A percentile compares a stretch with the other conserved stretches of the same genome.
Conservation (phyloP, 2,888 invertebrate genomes). For the Lamproptera curius region DNA sequence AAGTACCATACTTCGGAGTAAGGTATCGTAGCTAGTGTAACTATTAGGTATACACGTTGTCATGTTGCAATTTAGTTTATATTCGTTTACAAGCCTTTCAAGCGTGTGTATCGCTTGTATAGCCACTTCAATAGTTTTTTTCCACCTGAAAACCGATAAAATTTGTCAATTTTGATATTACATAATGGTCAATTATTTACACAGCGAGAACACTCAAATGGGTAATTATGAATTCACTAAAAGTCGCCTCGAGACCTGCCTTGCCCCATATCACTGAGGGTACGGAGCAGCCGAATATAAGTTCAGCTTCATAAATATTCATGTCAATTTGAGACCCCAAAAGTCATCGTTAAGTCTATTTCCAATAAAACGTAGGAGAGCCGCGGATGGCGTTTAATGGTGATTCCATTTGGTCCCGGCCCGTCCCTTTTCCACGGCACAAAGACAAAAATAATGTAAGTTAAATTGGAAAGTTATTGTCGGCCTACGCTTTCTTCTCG, state of each 20-base stretch:
- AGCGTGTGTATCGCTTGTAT: too few relatives aligned
- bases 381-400: constrained; percentile 49
- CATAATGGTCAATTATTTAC: too few relatives aligned
- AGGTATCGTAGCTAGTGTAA: too few relatives aligned
- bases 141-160: too few relatives aligned
- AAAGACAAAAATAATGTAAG: constrained; percentile 33
- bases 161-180: too few relatives aligned
- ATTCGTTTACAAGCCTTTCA: too few relatives aligned
- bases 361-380: constrained; percentile 59
- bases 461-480: constrained; percentile 25
- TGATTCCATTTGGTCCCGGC: constrained; percentile 49
- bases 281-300: constrained; percentile 47
- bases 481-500: too few relatives aligned
- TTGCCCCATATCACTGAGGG: constrained; percentile 30
- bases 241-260: neutral
- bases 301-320: constrained; percentile 71
- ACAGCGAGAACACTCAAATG: too few relatives aligned
- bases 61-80: too few relatives aligned
- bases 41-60: too few relatives aligned
- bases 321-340: constrained; percentile 63
- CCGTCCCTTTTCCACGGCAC: constrained; percentile 26
- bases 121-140: too few relatives aligned
- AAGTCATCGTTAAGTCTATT: constrained; percentile 71
- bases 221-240: neutral
- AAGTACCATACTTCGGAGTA: too few relatives aligned